phyloP scores from a whole-genome alignment of 2,797 vertebrate genomes.

The Eidolon dupreanum region DNA sequence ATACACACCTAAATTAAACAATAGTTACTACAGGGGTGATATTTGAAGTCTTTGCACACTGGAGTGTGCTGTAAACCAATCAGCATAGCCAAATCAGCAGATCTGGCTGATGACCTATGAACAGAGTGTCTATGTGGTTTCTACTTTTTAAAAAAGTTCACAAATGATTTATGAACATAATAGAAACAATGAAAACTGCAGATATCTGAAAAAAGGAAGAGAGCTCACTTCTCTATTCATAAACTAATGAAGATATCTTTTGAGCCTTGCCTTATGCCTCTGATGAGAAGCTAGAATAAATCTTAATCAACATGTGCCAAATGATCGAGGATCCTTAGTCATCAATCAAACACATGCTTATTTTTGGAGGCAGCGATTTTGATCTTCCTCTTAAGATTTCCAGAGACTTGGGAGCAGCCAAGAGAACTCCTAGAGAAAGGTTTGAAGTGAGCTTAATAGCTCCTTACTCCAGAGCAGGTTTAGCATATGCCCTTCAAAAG shows the following conservation, averaged over 20 bases:
- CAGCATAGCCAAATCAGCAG: neutral
- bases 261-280: neutral
- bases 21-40: neutral
- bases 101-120: neutral
- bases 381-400: slow-evolving; percentile 5
- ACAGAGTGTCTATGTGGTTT: accelerated
- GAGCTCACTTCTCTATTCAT: neutral
- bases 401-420: neutral
- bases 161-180: neutral
- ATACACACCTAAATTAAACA: neutral
- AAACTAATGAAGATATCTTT: neutral
- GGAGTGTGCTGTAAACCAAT: neutral
- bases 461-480: neutral
- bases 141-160: neutral
- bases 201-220: neutral
- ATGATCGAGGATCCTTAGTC: neutral
- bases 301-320: neutral
- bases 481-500: slow-evolving; percentile 16
- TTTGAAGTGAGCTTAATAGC: neutral
- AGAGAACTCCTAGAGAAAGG: slow-evolving; percentile 5
- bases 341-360: neutral
- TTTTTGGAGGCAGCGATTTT: neutral
- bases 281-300: neutral
- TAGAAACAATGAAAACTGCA: neutral
- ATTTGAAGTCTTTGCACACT: neutral